Base-by-base conservation (phyloP, 2,797 vertebrate genomes). In the Amblyraja radiata region DNA sequence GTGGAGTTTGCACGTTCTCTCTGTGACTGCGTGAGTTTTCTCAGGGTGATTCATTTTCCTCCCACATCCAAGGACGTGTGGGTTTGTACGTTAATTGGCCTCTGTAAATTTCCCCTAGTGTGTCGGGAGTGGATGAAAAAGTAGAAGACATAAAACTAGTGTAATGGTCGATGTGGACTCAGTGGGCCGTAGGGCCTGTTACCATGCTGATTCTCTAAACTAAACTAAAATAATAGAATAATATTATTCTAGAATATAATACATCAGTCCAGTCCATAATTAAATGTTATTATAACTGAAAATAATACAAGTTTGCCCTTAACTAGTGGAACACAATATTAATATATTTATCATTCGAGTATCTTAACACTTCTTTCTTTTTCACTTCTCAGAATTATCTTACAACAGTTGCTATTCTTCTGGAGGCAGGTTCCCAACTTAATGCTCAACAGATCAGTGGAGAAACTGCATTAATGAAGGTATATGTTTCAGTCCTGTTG, bases 391-490 rank as follows among this genome's bases (percentile, higher is more conserved):
- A 99, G 99, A 99, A 99, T 94, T 98, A 98, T 95, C 94, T 99
- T 94, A 98, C 98, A 0, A 99, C 99, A 0, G 98, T 98, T 78
- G 98, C 98, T 11, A 98, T 99, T 95, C 97, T 99, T 92, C 95
- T 99, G 96, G 99, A 99, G 95, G 98, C 98, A 0, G 99, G 99
- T 10, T 98, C 98, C 0, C 97, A 97, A 90, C 97, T 99, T 90
- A 99, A 99, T 90, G 96, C 97, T 68, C 98, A 99, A 95, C 98
- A 98, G 11, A 95, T 95, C 46, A 97, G 95, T n/a, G 98, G 98
- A 4, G 99, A 99, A 95, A 99, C 99, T 0, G 98, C 98, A 0
- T 96, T 99, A 83, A 99, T 99, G 99, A 99, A 98, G 97, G 99
- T 99, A 95, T 86, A 78, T 25, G n/a, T 77, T 14, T 32, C 83